Evolutionary conservation across 2,888 invertebrate species (phyloP).

Genomic region (Noctua janthe): DNA sequence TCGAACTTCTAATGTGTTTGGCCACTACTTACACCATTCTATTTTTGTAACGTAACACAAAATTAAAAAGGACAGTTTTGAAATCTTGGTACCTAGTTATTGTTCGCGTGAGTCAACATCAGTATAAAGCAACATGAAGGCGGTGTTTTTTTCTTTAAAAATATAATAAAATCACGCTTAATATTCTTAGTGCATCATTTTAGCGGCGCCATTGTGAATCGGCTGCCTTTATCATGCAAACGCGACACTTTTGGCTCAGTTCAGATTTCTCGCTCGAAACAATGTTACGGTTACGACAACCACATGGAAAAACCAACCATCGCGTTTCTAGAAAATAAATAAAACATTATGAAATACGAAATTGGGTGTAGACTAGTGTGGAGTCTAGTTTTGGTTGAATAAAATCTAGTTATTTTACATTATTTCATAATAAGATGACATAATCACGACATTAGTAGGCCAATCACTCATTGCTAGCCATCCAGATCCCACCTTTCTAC

Average conservation of each 20-base stretch:
- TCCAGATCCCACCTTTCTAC: neutral
- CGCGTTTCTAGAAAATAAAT: constrained; percentile 55
- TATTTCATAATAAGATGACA: neutral
- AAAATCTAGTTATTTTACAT: neutral
- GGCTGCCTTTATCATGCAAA: constrained; percentile 88
- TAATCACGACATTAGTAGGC: neutral
- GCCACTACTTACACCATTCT: neutral
- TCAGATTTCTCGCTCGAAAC: constrained; percentile 80
- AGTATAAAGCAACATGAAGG: constrained; percentile 8
- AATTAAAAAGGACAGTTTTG: neutral
- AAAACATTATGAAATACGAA: constrained; percentile 11
- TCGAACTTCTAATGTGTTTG: neutral
- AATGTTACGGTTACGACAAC: constrained; percentile 75
- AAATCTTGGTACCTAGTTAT: neutral
- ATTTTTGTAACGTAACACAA: neutral
- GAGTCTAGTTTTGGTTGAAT: neutral
- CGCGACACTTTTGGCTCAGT: constrained; percentile 79
- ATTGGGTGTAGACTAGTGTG: neutral
- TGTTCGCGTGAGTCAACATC: neutral
- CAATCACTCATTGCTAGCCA: neutral
- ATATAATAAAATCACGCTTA: constrained; percentile 24
- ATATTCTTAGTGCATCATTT: constrained; percentile 72
- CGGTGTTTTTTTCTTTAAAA: neutral
- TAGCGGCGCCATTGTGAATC: constrained; percentile 83
- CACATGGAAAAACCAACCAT: constrained; percentile 58